These are phyloP conservation scores for Artibeus jamaicensis DNA, from an alignment of 2,797 vertebrate genomes.

Conservation along the genomic window DNA sequence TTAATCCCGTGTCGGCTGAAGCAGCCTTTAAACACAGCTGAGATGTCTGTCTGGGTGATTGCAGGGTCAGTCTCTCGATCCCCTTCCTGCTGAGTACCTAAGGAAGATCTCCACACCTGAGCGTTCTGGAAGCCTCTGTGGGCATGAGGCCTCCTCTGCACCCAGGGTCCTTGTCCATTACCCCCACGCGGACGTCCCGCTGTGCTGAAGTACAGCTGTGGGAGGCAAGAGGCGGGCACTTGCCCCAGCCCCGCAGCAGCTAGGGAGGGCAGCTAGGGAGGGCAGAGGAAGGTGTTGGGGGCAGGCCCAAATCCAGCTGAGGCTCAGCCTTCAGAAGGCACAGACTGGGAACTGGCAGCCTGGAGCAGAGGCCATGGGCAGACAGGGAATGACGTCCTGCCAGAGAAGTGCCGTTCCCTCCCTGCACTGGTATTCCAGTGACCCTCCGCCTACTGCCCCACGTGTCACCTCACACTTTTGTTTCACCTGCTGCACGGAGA, in stretches of 20 bases:
- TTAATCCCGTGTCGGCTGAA: background rate
- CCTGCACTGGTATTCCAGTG: accelerated
- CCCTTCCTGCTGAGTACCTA: background rate
- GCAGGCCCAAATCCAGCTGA: accelerated
- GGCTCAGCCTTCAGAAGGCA: background rate
- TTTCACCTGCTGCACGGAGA: background rate
- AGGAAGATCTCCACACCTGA: background rate
- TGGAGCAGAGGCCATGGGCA: background rate
- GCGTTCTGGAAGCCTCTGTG: background rate
- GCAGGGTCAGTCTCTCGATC: background rate
- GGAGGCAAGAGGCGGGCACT: background rate
- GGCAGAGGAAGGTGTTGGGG: accelerated
- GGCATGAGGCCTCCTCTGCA: background rate
- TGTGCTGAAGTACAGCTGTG: background rate
- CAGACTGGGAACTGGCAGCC: background rate
- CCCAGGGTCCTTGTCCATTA: background rate
- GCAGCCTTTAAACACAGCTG: background rate
- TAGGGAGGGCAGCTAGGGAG: too few relatives aligned
- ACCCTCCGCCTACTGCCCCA: background rate
- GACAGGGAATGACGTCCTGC: background rate
- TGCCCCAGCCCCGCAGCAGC: background rate
- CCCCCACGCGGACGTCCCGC: background rate
- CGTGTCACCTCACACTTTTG: background rate
- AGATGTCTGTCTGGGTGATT: background rate
- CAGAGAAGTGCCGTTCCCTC: background rate